Evolutionary conservation across 1,140 invertebrate genomes (phyloP).

Genomic region (Bombus polaris): DNA sequence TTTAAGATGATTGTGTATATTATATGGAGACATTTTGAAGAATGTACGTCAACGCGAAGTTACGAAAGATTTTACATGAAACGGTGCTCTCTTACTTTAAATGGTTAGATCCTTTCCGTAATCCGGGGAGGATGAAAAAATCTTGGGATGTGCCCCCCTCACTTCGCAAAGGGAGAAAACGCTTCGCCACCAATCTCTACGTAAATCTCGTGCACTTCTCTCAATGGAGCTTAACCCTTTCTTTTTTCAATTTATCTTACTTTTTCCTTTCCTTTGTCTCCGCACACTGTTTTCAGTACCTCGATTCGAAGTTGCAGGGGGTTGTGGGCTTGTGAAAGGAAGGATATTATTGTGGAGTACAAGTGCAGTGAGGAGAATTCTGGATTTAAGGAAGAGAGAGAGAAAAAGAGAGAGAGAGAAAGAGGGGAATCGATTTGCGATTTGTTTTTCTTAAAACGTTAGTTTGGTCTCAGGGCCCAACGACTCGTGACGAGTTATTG

Average conservation of each 20-base stretch:
- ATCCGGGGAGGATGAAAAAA: conserved; percentile 7
- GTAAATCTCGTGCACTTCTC: background rate
- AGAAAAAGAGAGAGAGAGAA: background rate
- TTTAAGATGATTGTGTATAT: background rate
- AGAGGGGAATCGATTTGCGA: conserved; percentile 43
- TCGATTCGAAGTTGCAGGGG: background rate
- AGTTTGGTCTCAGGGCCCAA: conserved; percentile 76
- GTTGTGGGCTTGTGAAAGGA: conserved; percentile 6
- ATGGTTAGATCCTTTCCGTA: background rate
- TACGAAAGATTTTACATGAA: conserved; percentile 17
- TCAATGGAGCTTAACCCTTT: background rate
- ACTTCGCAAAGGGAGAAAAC: conserved; percentile 12
- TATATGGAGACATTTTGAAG: conserved; percentile 13
- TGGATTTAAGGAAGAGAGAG: conserved; percentile 23
- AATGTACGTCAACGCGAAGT: conserved; percentile 47
- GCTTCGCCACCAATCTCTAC: background rate
- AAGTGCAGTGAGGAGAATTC: conserved; percentile 7
- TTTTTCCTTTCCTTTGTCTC: background rate
- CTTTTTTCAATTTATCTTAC: background rate
- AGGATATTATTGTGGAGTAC: conserved; percentile 22
- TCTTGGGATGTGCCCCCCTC: conserved; percentile 16
- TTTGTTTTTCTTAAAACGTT: conserved; percentile 68
- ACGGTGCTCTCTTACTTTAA: conserved; percentile 22
- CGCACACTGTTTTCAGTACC: background rate
- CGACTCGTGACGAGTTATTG: conserved; percentile 86